A percentile compares a stretch with the other conserved stretches of the same genome.
phyloP scores from a whole-genome alignment of 2,797 vertebrate species.

The Danio kyathit region DNA sequence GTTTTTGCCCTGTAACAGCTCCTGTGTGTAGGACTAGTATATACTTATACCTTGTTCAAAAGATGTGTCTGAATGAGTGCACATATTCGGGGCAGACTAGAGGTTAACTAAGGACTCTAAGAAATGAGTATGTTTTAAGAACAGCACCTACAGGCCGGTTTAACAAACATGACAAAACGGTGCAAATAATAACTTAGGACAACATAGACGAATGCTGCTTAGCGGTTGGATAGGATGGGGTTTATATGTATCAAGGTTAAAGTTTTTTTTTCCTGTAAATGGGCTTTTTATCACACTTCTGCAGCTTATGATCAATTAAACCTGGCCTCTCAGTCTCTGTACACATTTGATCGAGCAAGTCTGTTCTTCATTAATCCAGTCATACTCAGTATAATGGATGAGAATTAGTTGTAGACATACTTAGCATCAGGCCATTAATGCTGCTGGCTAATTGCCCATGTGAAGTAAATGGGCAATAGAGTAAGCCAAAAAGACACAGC shows the following conservation, averaged over 20 bases:
- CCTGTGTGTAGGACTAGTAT: too few relatives aligned
- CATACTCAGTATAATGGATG: conserved; percentile 37
- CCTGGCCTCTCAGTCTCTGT: background rate
- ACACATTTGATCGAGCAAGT: background rate
- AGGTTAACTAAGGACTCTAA: conserved; percentile 1
- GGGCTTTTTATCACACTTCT: background rate
- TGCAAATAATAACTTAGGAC: conserved; percentile 8
- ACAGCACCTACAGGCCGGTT: background rate
- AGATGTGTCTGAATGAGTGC: conserved; percentile 6
- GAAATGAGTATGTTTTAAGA: background rate
- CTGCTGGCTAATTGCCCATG: conserved; percentile 45
- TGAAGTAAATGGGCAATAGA: conserved; percentile 48
- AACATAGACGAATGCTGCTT: background rate
- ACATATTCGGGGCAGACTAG: background rate
- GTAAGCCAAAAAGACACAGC: conserved; percentile 8
- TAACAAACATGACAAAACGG: background rate
- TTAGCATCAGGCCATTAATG: conserved; percentile 26
- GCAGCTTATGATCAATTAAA: conserved; percentile 7
- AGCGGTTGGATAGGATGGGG: background rate
- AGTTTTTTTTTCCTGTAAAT: background rate
- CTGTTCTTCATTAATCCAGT: conserved; percentile 19
- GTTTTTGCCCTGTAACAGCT: too few relatives aligned
- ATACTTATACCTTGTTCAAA: background rate
- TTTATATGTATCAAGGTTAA: background rate
- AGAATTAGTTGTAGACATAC: conserved; percentile 14